Evolutionary conservation across 2,797 vertebrate species (phyloP).

Genomic region (Xenentodon cancila): DNA sequence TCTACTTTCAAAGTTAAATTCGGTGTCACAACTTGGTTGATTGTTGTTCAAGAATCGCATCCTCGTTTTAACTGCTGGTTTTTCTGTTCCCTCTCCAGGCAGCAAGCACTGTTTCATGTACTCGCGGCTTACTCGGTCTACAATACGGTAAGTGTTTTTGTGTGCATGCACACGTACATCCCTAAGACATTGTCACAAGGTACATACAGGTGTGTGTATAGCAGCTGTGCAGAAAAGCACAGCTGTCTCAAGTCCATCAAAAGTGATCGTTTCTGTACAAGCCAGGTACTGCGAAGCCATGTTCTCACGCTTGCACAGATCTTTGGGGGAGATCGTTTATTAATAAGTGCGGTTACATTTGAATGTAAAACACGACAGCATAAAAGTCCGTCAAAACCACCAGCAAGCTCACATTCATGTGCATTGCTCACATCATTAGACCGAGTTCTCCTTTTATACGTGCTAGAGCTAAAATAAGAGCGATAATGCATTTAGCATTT

Average conservation of each 20-base stretch:
- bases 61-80: conserved; percentile 30
- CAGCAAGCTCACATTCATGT: conserved; percentile 11
- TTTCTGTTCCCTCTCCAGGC: conserved; percentile 79
- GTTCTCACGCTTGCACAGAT: conserved; percentile 28
- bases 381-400: conserved; percentile 19
- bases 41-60: conserved; percentile 31
- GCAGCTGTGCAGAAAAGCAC: conserved; percentile 7
- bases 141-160: conserved; percentile 86
- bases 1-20: neutral
- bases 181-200: conserved; percentile 29
- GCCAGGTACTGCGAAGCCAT: conserved; percentile 32
- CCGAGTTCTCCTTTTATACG: too few relatives aligned
- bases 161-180: neutral
- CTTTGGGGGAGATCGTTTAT: conserved; percentile 55
- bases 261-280: conserved; percentile 12
- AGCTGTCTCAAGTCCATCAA: too few relatives aligned
- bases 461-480: too few relatives aligned
- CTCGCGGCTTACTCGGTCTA: conserved; percentile 92
- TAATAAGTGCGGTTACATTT: conserved; percentile 40
- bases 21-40: conserved; percentile 4
- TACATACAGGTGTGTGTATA: conserved; percentile 12
- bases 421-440: neutral
- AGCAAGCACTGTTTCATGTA: conserved; percentile 90
- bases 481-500: neutral
- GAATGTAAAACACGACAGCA: conserved; percentile 18